Percentiles rank a stretch among this genome's conserved stretches.
These are phyloP conservation scores for Hermetia illucens DNA, from an alignment of 1,140 invertebrate species.

Conservation along the genomic window DNA sequence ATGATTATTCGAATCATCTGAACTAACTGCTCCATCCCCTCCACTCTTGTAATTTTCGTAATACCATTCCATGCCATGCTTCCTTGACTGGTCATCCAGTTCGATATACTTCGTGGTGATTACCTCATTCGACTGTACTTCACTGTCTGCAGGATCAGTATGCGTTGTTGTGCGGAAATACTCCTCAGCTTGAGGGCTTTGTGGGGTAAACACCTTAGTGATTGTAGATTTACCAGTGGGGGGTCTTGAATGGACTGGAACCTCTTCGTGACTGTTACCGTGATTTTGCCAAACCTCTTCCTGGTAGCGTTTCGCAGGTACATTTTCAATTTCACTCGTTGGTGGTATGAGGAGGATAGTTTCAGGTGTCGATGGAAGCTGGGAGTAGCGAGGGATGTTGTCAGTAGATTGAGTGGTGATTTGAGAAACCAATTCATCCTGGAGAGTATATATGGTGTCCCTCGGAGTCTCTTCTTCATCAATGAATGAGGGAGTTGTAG, in stretches of 20 bases:
- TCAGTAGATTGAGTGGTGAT: too few relatives aligned
- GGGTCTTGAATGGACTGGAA: constrained; percentile 1
- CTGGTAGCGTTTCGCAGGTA: constrained; percentile 17
- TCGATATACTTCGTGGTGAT: constrained; percentile 9
- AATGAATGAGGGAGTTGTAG: not conserved
- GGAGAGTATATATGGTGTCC: not conserved
- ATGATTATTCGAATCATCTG: too few relatives aligned
- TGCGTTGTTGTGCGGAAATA: constrained; percentile 23
- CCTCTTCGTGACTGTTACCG: not conserved
- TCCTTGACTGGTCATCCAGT: too few relatives aligned
- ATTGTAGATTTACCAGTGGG: constrained; percentile 39
- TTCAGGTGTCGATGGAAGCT: constrained; percentile 26
- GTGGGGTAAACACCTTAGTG: constrained; percentile 44
- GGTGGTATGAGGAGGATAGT: constrained; percentile 26
- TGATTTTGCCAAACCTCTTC: not conserved
- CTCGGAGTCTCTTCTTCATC: not conserved
- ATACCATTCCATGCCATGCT: constrained; percentile 52
- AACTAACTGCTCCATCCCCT: constrained; percentile 33
- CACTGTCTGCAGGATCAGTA: constrained; percentile 6
- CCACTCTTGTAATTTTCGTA: constrained; percentile 55
- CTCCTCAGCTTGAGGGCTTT: constrained; percentile 23
- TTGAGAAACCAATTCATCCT: too few relatives aligned
- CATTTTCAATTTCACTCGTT: constrained; percentile 21
- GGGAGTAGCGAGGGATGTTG: too few relatives aligned
- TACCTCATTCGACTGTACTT: constrained; percentile 11